Percentiles rank a stretch among this genome's conserved stretches.
Conservation (phyloP, 2,797 vertebrate genomes). For the Helarctos malayanus region DNA sequence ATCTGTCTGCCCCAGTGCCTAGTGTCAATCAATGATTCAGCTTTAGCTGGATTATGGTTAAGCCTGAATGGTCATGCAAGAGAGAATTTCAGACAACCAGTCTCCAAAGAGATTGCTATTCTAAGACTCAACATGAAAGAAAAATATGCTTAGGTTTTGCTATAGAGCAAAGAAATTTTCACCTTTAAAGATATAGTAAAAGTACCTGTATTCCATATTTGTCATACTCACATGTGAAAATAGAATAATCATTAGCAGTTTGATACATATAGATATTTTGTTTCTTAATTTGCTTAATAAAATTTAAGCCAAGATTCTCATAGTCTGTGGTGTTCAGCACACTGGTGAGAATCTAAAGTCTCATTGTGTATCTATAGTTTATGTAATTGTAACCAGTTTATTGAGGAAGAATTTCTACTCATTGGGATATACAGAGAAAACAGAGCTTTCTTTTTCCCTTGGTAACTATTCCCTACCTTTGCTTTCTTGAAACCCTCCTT, state of each 20-base stretch:
- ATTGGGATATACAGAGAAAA: not conserved
- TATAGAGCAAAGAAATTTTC: slow-evolving; percentile 61
- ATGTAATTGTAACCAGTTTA: not conserved
- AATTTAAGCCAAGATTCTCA: slow-evolving; percentile 18
- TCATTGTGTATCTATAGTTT: not conserved
- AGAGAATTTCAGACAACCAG: slow-evolving; percentile 75
- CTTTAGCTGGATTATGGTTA: slow-evolving; percentile 73
- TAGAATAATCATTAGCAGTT: not conserved
- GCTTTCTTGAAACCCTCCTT: not conserved
- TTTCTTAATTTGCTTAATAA: slow-evolving; percentile 18
- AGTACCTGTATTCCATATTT: not conserved
- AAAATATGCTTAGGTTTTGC: slow-evolving; percentile 73
- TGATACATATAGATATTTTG: not conserved
- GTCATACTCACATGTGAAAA: not conserved
- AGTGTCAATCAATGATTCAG: slow-evolving; percentile 80
- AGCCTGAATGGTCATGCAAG: slow-evolving; percentile 80
- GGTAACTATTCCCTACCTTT: not conserved
- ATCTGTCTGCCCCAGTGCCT: slow-evolving; percentile 68
- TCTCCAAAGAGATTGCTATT: slow-evolving; percentile 77
- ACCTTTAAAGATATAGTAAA: not conserved
- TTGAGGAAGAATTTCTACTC: not conserved
- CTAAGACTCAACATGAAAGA: slow-evolving; percentile 69
- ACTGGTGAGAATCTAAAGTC: not conserved
- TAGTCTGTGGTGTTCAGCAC: not conserved
- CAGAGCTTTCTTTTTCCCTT: not conserved